These are phyloP conservation scores for Rhinoptilus africanus DNA, from an alignment of 2,113 vertebrate species.

Conservation along the genomic window DNA sequence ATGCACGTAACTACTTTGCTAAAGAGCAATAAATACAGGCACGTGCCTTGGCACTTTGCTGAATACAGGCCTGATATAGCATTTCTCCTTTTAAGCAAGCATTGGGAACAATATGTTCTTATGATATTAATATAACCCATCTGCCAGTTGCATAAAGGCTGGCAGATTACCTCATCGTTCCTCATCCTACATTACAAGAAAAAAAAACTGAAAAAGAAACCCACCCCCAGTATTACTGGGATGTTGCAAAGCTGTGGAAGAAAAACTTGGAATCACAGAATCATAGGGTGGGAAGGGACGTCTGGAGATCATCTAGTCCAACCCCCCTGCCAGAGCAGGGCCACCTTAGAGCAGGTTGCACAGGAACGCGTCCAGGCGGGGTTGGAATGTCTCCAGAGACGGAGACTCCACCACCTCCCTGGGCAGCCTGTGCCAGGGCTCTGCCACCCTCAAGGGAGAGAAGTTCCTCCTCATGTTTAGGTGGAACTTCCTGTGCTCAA, in stretches of 20 bases:
- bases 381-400: too few species aligned
- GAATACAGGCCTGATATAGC: conserved; percentile 19
- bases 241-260: background rate
- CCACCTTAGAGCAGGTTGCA: too few species aligned
- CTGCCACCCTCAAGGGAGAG: too few species aligned
- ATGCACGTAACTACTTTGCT: background rate
- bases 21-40: conserved; percentile 9
- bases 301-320: too few species aligned
- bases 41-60: background rate
- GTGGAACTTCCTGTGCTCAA: too few species aligned
- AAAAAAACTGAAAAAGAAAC: background rate
- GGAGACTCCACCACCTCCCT: too few species aligned
- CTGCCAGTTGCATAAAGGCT: conserved; percentile 59
- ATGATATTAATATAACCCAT: conserved; percentile 65
- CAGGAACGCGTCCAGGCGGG: too few species aligned
- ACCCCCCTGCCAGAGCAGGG: too few species aligned
- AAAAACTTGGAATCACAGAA: too few species aligned
- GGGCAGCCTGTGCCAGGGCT: too few species aligned
- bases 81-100: conserved; percentile 12
- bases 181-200: conserved; percentile 30
- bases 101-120: conserved; percentile 57
- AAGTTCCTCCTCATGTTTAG: too few species aligned
- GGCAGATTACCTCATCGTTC: conserved; percentile 33
- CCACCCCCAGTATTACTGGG: background rate
- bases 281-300: too few species aligned